Conservation (phyloP, 2,113 vertebrate species). For the Syngnathus scovelli region DNA sequence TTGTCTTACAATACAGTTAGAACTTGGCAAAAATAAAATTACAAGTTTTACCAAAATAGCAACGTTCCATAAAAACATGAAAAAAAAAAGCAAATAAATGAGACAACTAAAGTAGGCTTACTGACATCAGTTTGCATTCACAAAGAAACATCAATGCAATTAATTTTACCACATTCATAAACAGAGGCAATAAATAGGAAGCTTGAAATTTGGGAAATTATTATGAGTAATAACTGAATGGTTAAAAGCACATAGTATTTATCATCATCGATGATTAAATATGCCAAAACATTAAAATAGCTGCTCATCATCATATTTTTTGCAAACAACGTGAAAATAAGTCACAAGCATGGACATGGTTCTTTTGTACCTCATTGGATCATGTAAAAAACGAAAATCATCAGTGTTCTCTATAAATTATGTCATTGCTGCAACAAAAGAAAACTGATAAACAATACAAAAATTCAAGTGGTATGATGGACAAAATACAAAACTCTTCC, state of each 20-base stretch:
- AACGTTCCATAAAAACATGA: slow-evolving; percentile 37
- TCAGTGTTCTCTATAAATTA: slow-evolving; percentile 10
- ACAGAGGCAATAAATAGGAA: slow-evolving; percentile 29
- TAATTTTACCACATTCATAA: slow-evolving; percentile 51
- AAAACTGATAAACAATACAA: slow-evolving; percentile 21
- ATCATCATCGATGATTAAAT: slow-evolving; percentile 6
- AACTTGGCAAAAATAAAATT: slow-evolving; percentile 63
- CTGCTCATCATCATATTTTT: slow-evolving; percentile 1
- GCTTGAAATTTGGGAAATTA: slow-evolving; percentile 9
- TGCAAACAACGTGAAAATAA: slow-evolving; percentile 9
- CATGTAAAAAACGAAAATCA: slow-evolving; percentile 4
- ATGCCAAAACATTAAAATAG: slow-evolving; percentile 15
- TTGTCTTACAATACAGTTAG: slow-evolving; percentile 58
- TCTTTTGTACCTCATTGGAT: slow-evolving; percentile 8
- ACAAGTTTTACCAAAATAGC: slow-evolving; percentile 64
- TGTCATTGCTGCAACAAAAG: slow-evolving; percentile 5
- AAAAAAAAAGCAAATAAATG: slow-evolving; percentile 48
- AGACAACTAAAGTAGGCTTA: slow-evolving; percentile 38
- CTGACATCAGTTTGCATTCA: slow-evolving; percentile 52
- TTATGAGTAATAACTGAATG: slow-evolving; percentile 5
- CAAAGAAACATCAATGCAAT: slow-evolving; percentile 49
- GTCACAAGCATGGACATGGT: slow-evolving; percentile 3
- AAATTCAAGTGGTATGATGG: slow-evolving; percentile 18
- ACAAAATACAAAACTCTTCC: slow-evolving; percentile 54
- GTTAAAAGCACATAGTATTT: slow-evolving; percentile 7